A percentile compares a stretch with the other conserved stretches of the same genome.
Evolutionary conservation across 2,888 invertebrate species (phyloP).

Genomic region (Trypoxylon attenuatum): DNA sequence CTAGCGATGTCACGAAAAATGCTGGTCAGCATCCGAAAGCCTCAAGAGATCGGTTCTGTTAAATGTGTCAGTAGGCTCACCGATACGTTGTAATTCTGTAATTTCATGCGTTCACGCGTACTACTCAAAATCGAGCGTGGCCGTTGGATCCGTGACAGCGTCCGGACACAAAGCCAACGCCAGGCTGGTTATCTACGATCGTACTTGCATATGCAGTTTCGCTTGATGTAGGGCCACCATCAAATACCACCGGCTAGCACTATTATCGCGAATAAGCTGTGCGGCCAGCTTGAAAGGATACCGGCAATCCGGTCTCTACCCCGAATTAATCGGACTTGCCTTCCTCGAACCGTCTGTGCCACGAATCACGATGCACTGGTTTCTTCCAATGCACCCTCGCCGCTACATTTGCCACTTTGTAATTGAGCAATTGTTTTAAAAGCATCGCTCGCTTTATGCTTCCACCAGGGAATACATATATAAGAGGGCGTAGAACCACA

Average conservation of each 20-base stretch:
- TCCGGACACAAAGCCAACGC: constrained; percentile 46
- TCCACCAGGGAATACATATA: neutral
- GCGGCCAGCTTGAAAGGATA: constrained; percentile 24
- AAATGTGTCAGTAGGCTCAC: no score
- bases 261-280: constrained; percentile 51
- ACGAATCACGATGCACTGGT: no score
- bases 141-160: constrained; percentile 42
- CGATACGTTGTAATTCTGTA: no score
- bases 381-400: no score
- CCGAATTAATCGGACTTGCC: no score
- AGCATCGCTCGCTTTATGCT: neutral
- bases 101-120: constrained; percentile 57
- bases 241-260: constrained; percentile 49
- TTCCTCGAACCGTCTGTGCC: no score
- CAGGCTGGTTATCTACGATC: constrained; percentile 54
- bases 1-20: no score
- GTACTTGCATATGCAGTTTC: constrained; percentile 58
- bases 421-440: neutral
- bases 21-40: no score
- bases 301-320: no score
- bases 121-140: constrained; percentile 52
- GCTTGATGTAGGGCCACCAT: constrained; percentile 50
- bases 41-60: no score
- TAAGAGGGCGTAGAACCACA: no score
- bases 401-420: neutral